A percentile compares a stretch with the other conserved stretches of the same genome.
These are phyloP conservation scores for Kradibia gibbosae DNA, from an alignment of 1,140 invertebrate species.

Conservation along the genomic window DNA sequence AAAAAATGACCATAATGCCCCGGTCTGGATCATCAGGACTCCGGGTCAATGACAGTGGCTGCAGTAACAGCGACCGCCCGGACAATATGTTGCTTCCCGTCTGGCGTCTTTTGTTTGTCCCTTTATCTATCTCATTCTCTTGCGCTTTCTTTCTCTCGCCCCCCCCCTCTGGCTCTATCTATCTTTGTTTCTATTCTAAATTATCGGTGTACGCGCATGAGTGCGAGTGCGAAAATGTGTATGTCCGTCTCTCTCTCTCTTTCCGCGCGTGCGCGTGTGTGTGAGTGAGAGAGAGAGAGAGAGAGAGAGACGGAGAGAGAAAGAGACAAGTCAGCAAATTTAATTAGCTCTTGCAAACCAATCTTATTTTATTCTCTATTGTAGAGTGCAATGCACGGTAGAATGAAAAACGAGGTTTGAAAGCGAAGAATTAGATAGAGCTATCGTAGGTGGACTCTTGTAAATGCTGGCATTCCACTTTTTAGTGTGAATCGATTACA, in stretches of 20 bases:
- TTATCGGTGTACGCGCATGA: too few relatives aligned
- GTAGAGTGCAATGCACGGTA: not conserved
- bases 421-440: not conserved
- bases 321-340: conserved; percentile 3
- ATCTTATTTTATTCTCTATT: conserved; percentile 10
- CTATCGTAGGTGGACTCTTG: not conserved
- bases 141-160: too few relatives aligned
- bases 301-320: conserved; percentile 20
- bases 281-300: not conserved
- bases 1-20: conserved; percentile 35
- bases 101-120: conserved; percentile 25
- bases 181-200: too few relatives aligned
- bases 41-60: conserved; percentile 27
- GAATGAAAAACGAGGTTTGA: not conserved
- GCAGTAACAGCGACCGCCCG: not conserved
- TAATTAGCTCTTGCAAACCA: conserved; percentile 7
- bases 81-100: conserved; percentile 45
- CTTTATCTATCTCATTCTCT: not conserved
- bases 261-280: not conserved
- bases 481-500: too few relatives aligned
- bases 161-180: not conserved
- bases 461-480: not conserved
- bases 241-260: not conserved
- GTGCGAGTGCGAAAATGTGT: too few relatives aligned
- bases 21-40: conserved; percentile 23